Base-by-base conservation (phyloP, 1,140 invertebrate species). In the Nilaparvata lugens region DNA sequence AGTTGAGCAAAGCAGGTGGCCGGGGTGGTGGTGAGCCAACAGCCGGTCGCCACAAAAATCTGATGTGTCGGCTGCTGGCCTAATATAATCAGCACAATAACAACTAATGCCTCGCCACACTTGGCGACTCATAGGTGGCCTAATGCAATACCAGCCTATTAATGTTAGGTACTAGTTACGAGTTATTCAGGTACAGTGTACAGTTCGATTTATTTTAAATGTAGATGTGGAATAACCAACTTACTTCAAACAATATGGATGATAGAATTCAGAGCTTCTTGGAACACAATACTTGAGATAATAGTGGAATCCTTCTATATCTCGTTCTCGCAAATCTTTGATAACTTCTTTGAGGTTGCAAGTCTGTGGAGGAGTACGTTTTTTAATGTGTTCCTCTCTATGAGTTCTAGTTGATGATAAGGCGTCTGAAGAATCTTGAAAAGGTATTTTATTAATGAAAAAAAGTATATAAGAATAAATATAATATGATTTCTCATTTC, bases 171-270 rank as follows among this genome's bases (percentile, higher is more conserved):
- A 40, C 38, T n/a, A 40, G 38, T 40, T 40, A 40, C n/a, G n/a
- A 40, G n/a, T 40, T 9, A 40, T n/a, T 40, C n/a, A 9, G 9
- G 9, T 40, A 9, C n/a, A 9, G n/a, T 40, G 38, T 40, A 40
- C 9, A n/a, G 38, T 40, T 40, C n/a, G 38, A n/a, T 9, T 9
- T 52, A 52, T 52, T 52, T 13, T 13, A 4, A 24, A 52, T 2
- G 25, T 16, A 3, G 24, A 24, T 13, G 16, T 9, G 19, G 21
- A 2, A 18, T 58, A 21, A 21, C 4, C 24, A 21, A 60, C 38
- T 57, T 48, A 62, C 60, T 51, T 62, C 3, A 62, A 35, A 56
- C 55, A 56, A 35, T 62, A 62, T 2, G 60, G 60, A 52, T 25
- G 24, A 40, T 52, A 62, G 23, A 62, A 57, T 16, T 62, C 38